Conservation (phyloP, 2,888 invertebrate species). For the Psylliodes chrysocephalus region DNA sequence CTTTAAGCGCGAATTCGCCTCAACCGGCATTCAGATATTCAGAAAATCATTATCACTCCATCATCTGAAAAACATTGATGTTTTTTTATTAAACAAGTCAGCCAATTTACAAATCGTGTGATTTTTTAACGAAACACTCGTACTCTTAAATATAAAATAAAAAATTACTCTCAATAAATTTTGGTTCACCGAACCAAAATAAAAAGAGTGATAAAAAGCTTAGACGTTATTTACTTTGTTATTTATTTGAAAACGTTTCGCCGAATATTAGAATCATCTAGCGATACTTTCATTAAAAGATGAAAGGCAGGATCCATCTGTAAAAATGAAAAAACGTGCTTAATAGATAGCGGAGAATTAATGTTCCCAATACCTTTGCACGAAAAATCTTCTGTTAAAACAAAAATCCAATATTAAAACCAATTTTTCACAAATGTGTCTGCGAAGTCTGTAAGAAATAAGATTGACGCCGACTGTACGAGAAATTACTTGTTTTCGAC, state of each 20-base stretch:
- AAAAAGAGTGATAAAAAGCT: no score
- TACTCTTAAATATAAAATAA: no score
- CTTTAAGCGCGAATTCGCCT: no score
- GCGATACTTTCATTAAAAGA: conserved; percentile 12
- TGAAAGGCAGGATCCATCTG: conserved; percentile 12
- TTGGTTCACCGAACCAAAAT: no score
- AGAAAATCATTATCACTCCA: no score
- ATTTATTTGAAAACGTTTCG: not conserved
- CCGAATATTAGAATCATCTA: not conserved
- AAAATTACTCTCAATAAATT: no score
- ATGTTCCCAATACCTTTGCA: conserved; percentile 18
- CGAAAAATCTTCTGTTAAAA: conserved; percentile 25
- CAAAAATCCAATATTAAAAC: conserved; percentile 31
- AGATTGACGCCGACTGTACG: not conserved
- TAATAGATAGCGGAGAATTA: conserved; percentile 19
- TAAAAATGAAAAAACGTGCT: conserved; percentile 13
- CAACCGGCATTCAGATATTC: no score
- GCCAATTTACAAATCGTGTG: no score
- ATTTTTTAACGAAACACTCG: no score
- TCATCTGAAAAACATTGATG: no score
- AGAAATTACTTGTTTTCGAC: not conserved
- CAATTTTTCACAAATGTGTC: conserved; percentile 31
- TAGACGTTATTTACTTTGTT: not conserved
- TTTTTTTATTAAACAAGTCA: no score
- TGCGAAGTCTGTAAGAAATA: conserved; percentile 17